Evolutionary conservation across 2,888 invertebrate species (phyloP).

Genomic region (Melinopterus prodromus): DNA sequence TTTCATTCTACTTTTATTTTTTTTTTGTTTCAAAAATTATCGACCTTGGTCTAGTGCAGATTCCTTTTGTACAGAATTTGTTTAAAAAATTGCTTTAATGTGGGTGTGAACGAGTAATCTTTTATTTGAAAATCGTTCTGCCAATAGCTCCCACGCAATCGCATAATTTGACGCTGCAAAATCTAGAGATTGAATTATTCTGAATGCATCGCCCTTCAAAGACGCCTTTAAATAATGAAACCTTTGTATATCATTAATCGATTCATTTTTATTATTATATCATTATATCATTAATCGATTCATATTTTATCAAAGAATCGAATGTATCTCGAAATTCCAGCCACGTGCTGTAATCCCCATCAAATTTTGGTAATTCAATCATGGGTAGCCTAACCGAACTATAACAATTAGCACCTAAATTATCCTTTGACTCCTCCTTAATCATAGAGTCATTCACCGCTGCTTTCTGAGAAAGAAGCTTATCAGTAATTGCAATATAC

Average conservation of each 20-base stretch:
- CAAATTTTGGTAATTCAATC: slow-evolving; percentile 26
- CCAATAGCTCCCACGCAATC: slow-evolving; percentile 26
- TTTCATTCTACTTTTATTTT: too few species aligned
- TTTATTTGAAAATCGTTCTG: slow-evolving; percentile 18
- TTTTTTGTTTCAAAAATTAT: too few species aligned
- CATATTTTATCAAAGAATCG: slow-evolving; percentile 13
- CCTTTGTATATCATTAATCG: slow-evolving; percentile 18
- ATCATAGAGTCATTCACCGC: neutral
- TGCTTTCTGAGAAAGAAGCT: too few species aligned
- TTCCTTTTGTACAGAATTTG: neutral
- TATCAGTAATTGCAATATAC: too few species aligned
- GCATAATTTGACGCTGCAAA: slow-evolving; percentile 21
- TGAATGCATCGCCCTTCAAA: slow-evolving; percentile 14
- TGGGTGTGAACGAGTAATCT: neutral
- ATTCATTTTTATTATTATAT: slow-evolving; percentile 8
- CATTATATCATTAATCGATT: slow-evolving; percentile 8
- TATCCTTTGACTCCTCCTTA: neutral
- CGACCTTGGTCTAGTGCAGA: too few species aligned
- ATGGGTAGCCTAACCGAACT: neutral
- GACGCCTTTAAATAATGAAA: slow-evolving; percentile 26
- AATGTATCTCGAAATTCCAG: slow-evolving; percentile 23
- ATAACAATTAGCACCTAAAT: too few species aligned
- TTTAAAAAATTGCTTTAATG: neutral
- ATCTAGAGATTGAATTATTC: slow-evolving; percentile 20
- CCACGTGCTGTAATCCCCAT: slow-evolving; percentile 23